Base-by-base conservation (phyloP, 1,140 invertebrate genomes). In the Drosophila sp. region DNA sequence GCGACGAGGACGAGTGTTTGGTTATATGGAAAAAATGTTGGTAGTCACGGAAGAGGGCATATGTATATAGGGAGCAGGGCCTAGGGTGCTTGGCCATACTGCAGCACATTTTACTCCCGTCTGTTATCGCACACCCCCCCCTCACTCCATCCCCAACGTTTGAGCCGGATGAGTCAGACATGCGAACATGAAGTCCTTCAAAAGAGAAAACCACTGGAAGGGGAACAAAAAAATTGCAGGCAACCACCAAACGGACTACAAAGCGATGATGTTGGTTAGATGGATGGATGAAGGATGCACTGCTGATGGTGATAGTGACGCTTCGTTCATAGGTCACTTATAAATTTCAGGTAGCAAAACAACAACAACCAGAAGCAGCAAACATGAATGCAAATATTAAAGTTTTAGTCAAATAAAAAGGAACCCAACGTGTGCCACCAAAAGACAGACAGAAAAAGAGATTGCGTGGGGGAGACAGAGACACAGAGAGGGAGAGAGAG, bases 361-460 rank as follows among this genome's bases (percentile, higher is more conserved):
- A 38, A 44, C 65, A 76, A 64, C 80, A 76, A 58, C 55, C 44
- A 50, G 4, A 7, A 50, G 6, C 44, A 50, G 23, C 67, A 57
- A 56, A 47, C 78, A 78, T 85, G 82, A 81, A 85, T 79, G 70
- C 79, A 67, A 74, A 79, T 55, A 86, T 86, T 85, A 85, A 86
- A 80, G 82, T 84, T 85, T 85, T 77, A 73, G 76, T 58, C 65
- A 66, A 71, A 67, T 35, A 64, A 50, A 60, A 62, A 64, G 54
- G 40, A 60, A 56, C 23, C 44, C 44, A 50, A 50, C 44, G 44
- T 27, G 23, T 50, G 25, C 44, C 44, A 50, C 23, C 44, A 50
- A 50, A 50, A 65, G 50, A 67, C 23, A 63, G 32, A 8, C 32
- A 55, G 11, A 30, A 27, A 33, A 27, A 4, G 1, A 30, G 27